phyloP scores from a whole-genome alignment of 1,140 invertebrate species.

The Tetramorium alpestre region DNA sequence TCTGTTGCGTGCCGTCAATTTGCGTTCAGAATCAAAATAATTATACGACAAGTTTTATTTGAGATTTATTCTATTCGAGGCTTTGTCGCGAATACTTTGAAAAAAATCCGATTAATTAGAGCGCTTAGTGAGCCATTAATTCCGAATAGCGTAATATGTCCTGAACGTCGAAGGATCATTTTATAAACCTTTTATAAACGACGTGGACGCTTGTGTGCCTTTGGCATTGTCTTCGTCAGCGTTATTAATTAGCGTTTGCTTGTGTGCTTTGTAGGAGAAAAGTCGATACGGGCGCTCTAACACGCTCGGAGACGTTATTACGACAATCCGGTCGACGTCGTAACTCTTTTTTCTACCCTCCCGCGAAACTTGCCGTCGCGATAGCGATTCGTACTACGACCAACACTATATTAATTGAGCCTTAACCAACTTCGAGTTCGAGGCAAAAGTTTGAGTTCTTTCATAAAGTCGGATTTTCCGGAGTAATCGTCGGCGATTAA shows the following conservation, averaged over 20 bases:
- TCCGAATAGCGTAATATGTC: background rate
- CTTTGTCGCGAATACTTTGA: background rate
- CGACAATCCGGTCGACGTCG: background rate
- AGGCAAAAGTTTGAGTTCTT: slow-evolving; percentile 24
- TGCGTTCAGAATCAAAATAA: background rate
- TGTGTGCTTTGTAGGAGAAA: background rate
- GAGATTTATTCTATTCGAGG: background rate
- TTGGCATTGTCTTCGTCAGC: background rate
- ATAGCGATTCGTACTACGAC: slow-evolving; percentile 23
- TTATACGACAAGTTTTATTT: background rate
- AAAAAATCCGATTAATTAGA: slow-evolving; percentile 15
- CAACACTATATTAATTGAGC: slow-evolving; percentile 44
- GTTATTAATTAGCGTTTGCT: slow-evolving; percentile 34
- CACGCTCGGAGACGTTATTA: background rate
- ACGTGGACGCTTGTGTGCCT: background rate
- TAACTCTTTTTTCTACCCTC: background rate
- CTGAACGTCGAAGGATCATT: slow-evolving; percentile 16
- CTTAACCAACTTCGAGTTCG: slow-evolving; percentile 1
- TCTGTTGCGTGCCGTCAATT: background rate
- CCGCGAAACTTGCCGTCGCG: slow-evolving; percentile 6
- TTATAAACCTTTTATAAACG: slow-evolving; percentile 15
- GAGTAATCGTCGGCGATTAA: background rate
- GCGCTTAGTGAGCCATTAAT: background rate
- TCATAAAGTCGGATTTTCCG: slow-evolving; percentile 31
- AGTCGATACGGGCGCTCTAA: background rate